These are phyloP conservation scores for Caenorhabditis inopinata DNA, from an alignment of 1,140 invertebrate species.

Conservation along the genomic window DNA sequence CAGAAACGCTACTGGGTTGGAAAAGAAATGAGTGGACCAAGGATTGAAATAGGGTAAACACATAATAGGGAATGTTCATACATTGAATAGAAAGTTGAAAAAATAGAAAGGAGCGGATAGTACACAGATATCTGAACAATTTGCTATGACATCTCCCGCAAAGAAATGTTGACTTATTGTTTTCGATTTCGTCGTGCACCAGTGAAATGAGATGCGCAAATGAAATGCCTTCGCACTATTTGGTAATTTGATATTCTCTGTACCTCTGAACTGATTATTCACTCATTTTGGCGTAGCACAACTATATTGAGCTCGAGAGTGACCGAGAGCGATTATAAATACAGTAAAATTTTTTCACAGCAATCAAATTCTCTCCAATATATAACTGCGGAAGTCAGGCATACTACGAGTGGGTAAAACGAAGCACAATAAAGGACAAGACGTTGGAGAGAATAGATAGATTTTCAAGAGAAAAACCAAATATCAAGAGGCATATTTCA, in stretches of 20 bases:
- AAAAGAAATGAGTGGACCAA: slow-evolving; percentile 24
- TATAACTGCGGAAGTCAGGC: not conserved
- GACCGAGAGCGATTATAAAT: not conserved
- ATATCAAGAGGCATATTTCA: slow-evolving; percentile 22
- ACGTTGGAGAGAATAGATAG: not conserved
- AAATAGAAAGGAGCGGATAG: not conserved
- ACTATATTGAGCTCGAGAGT: not conserved
- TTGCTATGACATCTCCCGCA: not conserved
- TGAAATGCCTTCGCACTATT: slow-evolving; percentile 2
- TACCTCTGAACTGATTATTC: slow-evolving; percentile 18
- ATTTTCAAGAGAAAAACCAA: slow-evolving; percentile 13
- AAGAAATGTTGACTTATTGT: not conserved
- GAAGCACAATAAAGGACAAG: not conserved
- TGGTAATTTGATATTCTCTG: not conserved
- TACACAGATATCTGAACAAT: not conserved
- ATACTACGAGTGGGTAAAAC: not conserved
- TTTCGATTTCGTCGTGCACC: not conserved
- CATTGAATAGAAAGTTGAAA: not conserved
- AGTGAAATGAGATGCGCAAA: slow-evolving; percentile 8
- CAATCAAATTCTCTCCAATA: not conserved
- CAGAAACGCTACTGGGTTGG: not conserved
- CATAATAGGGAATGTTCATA: not conserved
- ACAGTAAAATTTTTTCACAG: not conserved
- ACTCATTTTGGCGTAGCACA: not conserved
- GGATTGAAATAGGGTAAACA: not conserved